A percentile compares a stretch with the other conserved stretches of the same genome.
These are phyloP conservation scores for Montipora cactus DNA, from an alignment of 64 coral and sea anemone genomes.

Conservation along the genomic window DNA sequence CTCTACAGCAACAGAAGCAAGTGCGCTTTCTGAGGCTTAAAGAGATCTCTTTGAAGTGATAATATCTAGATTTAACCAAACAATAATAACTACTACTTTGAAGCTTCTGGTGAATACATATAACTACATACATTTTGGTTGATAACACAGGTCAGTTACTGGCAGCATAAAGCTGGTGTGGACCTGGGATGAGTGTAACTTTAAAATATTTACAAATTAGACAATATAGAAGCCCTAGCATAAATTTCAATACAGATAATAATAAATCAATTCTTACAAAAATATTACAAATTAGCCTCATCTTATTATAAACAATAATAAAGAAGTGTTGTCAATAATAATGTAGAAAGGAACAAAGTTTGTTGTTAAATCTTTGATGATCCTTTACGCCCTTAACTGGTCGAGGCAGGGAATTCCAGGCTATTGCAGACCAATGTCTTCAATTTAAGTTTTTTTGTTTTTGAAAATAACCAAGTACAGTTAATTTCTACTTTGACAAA, in stretches of 20 bases:
- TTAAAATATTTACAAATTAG: not conserved
- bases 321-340: not conserved
- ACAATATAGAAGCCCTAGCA: not conserved
- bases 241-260: not conserved
- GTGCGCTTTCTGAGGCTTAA: too few relatives aligned
- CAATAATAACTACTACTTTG: too few relatives aligned
- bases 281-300: not conserved
- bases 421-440: not conserved
- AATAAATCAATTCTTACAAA: not conserved
- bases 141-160: not conserved
- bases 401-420: too few relatives aligned
- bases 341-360: slow-evolving; percentile 4
- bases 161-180: not conserved
- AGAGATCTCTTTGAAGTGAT: too few relatives aligned
- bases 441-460: too few relatives aligned
- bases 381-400: not conserved
- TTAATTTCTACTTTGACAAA: too few relatives aligned
- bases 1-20: too few relatives aligned
- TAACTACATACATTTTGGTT: too few relatives aligned
- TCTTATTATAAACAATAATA: not conserved
- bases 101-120: too few relatives aligned
- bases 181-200: not conserved
- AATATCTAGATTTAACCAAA: too few relatives aligned
- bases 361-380: not conserved
- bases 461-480: too few relatives aligned